Conservation (phyloP, 2,888 invertebrate genomes). For the Synanthedon myopaeformis region DNA sequence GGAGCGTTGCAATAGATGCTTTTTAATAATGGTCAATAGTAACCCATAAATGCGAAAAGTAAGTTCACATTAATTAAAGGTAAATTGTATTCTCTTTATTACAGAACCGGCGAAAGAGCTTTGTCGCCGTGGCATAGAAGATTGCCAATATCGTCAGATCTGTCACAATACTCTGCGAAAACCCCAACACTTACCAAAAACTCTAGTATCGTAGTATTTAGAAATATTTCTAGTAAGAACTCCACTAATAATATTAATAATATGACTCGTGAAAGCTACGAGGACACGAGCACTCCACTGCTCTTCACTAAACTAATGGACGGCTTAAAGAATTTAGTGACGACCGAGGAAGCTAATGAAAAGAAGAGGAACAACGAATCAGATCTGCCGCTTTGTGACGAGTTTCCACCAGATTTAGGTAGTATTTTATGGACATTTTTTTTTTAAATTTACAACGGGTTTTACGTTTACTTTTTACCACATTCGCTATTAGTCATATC, state of each 20-base stretch:
- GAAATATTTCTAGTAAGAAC: slow-evolving; percentile 8
- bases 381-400: slow-evolving; percentile 66
- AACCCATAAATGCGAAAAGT: no score
- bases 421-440: slow-evolving; percentile 19
- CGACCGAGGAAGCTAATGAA: slow-evolving; percentile 27
- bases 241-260: slow-evolving; percentile 7
- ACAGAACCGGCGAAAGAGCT: slow-evolving; percentile 35
- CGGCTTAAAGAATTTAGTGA: slow-evolving; percentile 31
- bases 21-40: no score
- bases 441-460: neutral
- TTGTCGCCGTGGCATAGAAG: slow-evolving; percentile 32
- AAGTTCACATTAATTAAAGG: no score
- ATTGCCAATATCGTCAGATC: slow-evolving; percentile 12
- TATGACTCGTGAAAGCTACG: slow-evolving; percentile 17
- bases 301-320: slow-evolving; percentile 40
- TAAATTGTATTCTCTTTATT: slow-evolving; percentile 6
- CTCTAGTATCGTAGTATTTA: slow-evolving; percentile 3
- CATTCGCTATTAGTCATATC: no score
- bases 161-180: slow-evolving; percentile 18
- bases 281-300: slow-evolving; percentile 25
- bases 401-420: slow-evolving; percentile 75
- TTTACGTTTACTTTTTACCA: no score
- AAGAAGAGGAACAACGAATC: slow-evolving; percentile 30
- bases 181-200: slow-evolving; percentile 11
- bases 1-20: no score